phyloP scores from a whole-genome alignment of 2,888 invertebrate species.

The Physocephala rufipes region DNA sequence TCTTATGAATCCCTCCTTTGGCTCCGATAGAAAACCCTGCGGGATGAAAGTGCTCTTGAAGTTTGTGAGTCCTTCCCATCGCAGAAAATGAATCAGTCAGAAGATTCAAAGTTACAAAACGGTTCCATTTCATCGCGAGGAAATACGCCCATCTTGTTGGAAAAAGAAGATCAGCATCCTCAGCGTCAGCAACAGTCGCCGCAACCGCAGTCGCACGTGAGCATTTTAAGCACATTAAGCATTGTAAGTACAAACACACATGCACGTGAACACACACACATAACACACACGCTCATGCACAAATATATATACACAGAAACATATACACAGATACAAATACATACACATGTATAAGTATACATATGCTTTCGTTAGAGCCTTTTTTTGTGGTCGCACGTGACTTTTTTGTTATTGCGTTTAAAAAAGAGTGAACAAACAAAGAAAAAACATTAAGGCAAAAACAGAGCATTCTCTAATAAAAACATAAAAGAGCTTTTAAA shows the following conservation, averaged over 20 bases:
- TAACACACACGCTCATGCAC: no score
- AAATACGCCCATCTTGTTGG: slow-evolving; percentile 60
- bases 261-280: slow-evolving; percentile 21
- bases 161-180: slow-evolving; percentile 52
- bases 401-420: no score
- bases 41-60: slow-evolving; percentile 61
- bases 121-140: slow-evolving; percentile 63
- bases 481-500: no score
- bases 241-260: slow-evolving; percentile 62
- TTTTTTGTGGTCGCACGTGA: slow-evolving; percentile 10
- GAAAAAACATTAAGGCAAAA: no score
- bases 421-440: no score
- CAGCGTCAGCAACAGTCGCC: no score
- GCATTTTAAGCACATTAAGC: slow-evolving; percentile 64
- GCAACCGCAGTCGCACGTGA: slow-evolving; percentile 47
- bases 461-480: no score
- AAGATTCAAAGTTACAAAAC: slow-evolving; percentile 60
- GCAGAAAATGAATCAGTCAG: slow-evolving; percentile 53
- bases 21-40: slow-evolving; percentile 54
- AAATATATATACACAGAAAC: no score
- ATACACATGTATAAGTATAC: no score
- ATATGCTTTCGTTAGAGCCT: no score
- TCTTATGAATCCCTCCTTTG: neutral
- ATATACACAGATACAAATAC: no score
- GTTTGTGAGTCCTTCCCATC: slow-evolving; percentile 59